Evolutionary conservation across 2,797 vertebrate genomes (phyloP).

Genomic region (Bucorvus abyssinicus): DNA sequence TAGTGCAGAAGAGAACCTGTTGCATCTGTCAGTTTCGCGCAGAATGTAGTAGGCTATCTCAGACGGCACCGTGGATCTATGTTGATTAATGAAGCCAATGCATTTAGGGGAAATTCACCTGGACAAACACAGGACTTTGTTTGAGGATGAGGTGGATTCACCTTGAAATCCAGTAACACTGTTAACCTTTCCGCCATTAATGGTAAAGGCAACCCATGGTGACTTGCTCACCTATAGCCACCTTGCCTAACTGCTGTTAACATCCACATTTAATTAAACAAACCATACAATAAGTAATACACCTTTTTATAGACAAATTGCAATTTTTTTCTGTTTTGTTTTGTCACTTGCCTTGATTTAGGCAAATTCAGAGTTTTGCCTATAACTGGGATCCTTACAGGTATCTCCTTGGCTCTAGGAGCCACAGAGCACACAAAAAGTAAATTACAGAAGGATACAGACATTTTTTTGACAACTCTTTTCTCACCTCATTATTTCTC

Average conservation of each 20-base stretch:
- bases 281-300: not conserved
- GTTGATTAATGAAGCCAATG: not conserved
- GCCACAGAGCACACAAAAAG: not conserved
- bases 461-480: not conserved
- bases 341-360: not conserved
- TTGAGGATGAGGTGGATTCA: not conserved
- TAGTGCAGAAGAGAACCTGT: not conserved
- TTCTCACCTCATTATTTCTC: constrained; percentile 60
- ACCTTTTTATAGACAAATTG: not conserved
- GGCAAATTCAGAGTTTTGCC: not conserved
- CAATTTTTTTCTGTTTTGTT: not conserved
- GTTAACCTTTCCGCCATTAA: not conserved
- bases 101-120: not conserved
- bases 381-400: not conserved
- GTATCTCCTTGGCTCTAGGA: not conserved
- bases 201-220: not conserved
- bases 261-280: not conserved
- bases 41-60: not conserved
- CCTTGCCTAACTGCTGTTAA: not conserved
- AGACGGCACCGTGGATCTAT: no score
- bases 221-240: not conserved
- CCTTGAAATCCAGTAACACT: not conserved
- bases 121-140: not conserved
- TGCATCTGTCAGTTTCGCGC: not conserved
- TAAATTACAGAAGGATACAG: not conserved